phyloP scores from a whole-genome alignment of 2,888 invertebrate genomes.

The Neoascia interrupta region DNA sequence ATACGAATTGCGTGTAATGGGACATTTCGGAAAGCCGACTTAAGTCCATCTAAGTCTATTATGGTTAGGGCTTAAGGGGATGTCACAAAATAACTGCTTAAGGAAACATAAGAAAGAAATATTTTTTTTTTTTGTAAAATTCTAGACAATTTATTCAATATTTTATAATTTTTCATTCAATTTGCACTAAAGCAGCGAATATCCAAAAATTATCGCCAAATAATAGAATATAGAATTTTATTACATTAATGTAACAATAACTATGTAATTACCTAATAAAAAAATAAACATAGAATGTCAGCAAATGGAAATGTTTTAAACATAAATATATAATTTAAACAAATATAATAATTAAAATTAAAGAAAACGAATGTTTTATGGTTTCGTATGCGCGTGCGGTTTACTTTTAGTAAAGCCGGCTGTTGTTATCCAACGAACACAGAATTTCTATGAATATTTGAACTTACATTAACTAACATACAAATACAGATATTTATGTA shows the following conservation, averaged over 20 bases:
- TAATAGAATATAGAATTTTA: slow-evolving; percentile 36
- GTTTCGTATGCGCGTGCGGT: slow-evolving; percentile 1
- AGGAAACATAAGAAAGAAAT: background rate
- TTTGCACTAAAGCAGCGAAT: slow-evolving; percentile 50
- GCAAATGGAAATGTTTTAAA: slow-evolving; percentile 60
- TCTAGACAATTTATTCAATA: slow-evolving; percentile 31
- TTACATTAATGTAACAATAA: slow-evolving; percentile 32
- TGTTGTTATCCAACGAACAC: slow-evolving; percentile 3
- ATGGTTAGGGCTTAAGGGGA: no score
- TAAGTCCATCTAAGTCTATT: no score
- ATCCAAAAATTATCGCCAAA: slow-evolving; percentile 39
- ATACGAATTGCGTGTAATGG: no score
- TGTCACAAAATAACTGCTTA: no score
- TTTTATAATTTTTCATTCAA: slow-evolving; percentile 35
- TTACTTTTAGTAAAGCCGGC: slow-evolving; percentile 27
- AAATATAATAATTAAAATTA: slow-evolving; percentile 30
- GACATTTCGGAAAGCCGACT: no score
- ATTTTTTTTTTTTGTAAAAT: slow-evolving; percentile 33
- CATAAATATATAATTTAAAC: slow-evolving; percentile 62
- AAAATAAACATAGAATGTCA: slow-evolving; percentile 47
- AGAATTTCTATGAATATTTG: slow-evolving; percentile 1
- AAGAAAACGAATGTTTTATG: slow-evolving; percentile 32
- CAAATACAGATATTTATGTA: no score
- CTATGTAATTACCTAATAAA: slow-evolving; percentile 39
- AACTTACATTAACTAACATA: no score